Evolutionary conservation across 2,888 invertebrate genomes (phyloP).

Genomic region (Dryobota labecula): DNA sequence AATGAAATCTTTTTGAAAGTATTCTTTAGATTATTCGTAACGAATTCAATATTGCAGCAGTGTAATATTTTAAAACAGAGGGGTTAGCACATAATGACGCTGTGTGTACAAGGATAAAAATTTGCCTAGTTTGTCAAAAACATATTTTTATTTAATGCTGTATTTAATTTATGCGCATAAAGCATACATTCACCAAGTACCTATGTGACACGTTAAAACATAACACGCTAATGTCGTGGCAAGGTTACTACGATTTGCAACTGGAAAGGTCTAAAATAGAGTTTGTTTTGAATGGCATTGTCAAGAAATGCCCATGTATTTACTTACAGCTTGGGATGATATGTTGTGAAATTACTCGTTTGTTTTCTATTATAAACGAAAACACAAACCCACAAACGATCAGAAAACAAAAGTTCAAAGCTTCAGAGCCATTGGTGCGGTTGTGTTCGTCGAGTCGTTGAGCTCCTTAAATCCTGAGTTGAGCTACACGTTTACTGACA

Average conservation of each 20-base stretch:
- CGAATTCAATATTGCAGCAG: too few relatives aligned
- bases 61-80: too few relatives aligned
- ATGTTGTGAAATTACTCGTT: background rate
- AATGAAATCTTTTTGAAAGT: too few relatives aligned
- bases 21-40: too few relatives aligned
- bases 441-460: too few relatives aligned
- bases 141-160: background rate
- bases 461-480: too few relatives aligned
- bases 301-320: background rate
- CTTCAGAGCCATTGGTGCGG: too few relatives aligned
- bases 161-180: slow-evolving; percentile 17
- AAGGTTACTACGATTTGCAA: background rate
- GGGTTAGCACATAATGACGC: too few relatives aligned
- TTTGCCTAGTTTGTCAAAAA: background rate
- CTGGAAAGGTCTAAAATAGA: slow-evolving; percentile 1
- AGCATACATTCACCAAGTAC: slow-evolving; percentile 7
- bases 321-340: background rate
- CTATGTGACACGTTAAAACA: background rate
- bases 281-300: background rate
- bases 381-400: background rate
- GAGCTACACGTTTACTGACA: too few relatives aligned
- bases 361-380: background rate
- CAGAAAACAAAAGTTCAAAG: background rate
- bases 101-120: background rate
- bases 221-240: slow-evolving; percentile 5